phyloP scores from a whole-genome alignment of 2,888 invertebrate genomes.

The Callimorpha dominula region DNA sequence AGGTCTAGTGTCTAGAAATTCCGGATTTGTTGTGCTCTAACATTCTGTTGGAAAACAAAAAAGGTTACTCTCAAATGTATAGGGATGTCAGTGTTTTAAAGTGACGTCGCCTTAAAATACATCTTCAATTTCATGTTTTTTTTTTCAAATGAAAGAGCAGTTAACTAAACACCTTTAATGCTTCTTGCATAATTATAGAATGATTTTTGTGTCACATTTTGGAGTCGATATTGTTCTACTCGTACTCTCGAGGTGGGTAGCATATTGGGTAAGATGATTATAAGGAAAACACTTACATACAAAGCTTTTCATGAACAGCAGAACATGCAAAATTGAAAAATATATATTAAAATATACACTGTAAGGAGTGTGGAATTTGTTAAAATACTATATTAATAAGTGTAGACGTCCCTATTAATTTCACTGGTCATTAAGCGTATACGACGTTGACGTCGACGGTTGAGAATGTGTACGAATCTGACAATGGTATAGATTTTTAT shows the following conservation, averaged over 20 bases:
- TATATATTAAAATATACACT: too few species aligned
- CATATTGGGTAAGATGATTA: neutral
- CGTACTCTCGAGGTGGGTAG: too few species aligned
- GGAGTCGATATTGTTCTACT: neutral
- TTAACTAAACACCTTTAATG: neutral
- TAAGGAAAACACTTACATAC: neutral
- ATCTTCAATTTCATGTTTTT: neutral
- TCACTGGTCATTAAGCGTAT: too few species aligned
- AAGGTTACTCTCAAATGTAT: slow-evolving; percentile 33
- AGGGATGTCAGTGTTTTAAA: slow-evolving; percentile 5
- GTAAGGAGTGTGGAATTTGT: too few species aligned
- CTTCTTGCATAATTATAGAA: too few species aligned
- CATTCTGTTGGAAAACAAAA: slow-evolving; percentile 40
- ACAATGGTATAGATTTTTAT: too few species aligned
- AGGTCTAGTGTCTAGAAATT: slow-evolving; percentile 27
- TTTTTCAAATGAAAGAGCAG: neutral
- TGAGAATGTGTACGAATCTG: too few species aligned
- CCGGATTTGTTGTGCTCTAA: slow-evolving; percentile 33
- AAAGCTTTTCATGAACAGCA: neutral
- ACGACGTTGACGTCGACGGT: too few species aligned
- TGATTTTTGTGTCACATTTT: neutral
- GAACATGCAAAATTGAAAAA: too few species aligned
- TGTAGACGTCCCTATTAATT: too few species aligned
- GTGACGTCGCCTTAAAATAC: neutral
- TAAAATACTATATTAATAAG: too few species aligned